phyloP scores from a whole-genome alignment of 1,140 invertebrate species.

The Calliopsis andreniformis region DNA sequence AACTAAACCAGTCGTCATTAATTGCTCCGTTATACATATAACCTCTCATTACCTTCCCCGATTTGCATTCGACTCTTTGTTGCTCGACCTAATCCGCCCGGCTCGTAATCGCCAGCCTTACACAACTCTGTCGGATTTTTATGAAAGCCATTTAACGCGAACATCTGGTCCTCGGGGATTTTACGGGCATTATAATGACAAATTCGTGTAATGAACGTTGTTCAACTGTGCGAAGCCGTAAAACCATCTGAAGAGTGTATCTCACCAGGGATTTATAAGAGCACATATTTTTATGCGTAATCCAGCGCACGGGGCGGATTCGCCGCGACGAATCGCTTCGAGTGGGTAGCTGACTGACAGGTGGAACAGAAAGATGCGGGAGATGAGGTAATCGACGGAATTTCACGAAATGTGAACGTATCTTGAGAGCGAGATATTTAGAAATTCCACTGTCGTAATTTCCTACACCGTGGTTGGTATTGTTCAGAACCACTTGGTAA shows the following conservation, averaged over 20 bases:
- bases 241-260: background rate
- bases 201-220: slow-evolving; percentile 23
- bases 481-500: too few species aligned
- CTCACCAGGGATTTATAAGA: background rate
- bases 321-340: background rate
- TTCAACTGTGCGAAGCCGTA: background rate
- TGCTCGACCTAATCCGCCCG: slow-evolving; percentile 22
- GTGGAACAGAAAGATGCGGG: background rate
- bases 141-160: background rate
- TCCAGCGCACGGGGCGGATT: background rate
- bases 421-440: background rate
- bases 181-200: slow-evolving; percentile 1
- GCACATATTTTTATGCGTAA: background rate
- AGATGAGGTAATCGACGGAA: background rate
- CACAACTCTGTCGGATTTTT: slow-evolving; percentile 6
- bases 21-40: slow-evolving; percentile 16
- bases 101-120: background rate
- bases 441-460: background rate
- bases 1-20: slow-evolving; percentile 33
- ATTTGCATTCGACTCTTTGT: slow-evolving; percentile 29
- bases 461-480: too few species aligned
- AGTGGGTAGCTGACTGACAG: background rate
- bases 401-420: background rate
- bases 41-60: slow-evolving; percentile 27
- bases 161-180: background rate